A percentile compares a stretch with the other conserved stretches of the same genome.
Conservation (phyloP, 2,797 vertebrate species). For the Poeciliopsis presidionis region DNA sequence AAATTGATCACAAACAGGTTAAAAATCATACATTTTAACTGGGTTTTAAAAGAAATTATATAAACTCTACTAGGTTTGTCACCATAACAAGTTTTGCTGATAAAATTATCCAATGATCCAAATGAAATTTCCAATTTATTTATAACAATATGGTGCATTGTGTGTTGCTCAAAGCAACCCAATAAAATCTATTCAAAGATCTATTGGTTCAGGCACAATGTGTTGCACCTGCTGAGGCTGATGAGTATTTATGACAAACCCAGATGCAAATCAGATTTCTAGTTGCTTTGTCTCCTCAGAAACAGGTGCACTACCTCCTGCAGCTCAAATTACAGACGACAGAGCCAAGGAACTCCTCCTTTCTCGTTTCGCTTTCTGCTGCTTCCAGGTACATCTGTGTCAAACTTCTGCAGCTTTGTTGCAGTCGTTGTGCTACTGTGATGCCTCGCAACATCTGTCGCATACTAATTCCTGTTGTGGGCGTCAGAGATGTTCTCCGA, state of each 20-base stretch:
- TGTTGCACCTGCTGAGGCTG: conserved; percentile 16
- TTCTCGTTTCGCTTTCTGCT: conserved; percentile 17
- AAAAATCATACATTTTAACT: background rate
- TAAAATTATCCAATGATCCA: background rate
- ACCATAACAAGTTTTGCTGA: no score
- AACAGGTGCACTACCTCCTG: conserved; percentile 45
- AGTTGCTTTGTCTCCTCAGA: conserved; percentile 22
- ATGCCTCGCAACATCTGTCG: conserved; percentile 42
- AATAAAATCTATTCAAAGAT: conserved; percentile 11
- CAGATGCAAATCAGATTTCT: conserved; percentile 16
- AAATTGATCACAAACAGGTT: background rate
- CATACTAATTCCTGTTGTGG: conserved; percentile 55
- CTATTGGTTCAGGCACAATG: background rate
- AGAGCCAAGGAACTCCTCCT: conserved; percentile 6
- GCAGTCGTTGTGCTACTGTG: conserved; percentile 45
- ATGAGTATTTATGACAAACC: conserved; percentile 38
- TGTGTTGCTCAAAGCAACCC: conserved; percentile 21
- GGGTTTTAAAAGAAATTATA: background rate
- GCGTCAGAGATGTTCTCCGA: conserved; percentile 25
- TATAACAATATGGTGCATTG: conserved; percentile 14
- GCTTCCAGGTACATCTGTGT: conserved; percentile 45
- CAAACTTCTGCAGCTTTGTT: conserved; percentile 49
- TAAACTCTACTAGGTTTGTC: no score
- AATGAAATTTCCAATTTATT: conserved; percentile 35
- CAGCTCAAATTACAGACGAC: conserved; percentile 31